Evolutionary conservation across 2,113 vertebrate genomes (phyloP).

Genomic region (Scomber scombrus): DNA sequence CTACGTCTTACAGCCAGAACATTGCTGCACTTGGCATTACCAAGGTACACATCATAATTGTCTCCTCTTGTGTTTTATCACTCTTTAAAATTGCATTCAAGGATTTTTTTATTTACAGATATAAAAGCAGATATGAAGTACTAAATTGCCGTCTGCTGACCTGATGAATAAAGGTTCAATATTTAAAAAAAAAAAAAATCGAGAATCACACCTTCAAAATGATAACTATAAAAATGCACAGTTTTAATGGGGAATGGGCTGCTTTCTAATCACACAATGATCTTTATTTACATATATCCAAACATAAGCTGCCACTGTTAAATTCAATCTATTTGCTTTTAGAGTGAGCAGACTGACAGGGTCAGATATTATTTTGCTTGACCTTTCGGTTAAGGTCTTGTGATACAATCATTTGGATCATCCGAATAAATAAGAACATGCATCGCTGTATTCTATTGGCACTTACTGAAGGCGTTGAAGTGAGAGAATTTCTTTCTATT

Average conservation of each 20-base stretch:
- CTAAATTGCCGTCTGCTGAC: too few species aligned
- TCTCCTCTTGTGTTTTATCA: neutral
- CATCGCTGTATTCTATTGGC: too few species aligned
- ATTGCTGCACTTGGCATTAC: slow-evolving; percentile 88
- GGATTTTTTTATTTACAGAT: neutral
- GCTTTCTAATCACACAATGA: too few species aligned
- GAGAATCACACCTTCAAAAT: neutral
- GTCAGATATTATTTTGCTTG: neutral
- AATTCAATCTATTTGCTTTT: neutral
- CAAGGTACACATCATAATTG: slow-evolving; percentile 72
- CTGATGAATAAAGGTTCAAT: too few species aligned
- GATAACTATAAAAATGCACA: too few species aligned
- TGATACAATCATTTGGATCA: neutral
- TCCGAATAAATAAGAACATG: too few species aligned
- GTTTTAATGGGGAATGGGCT: neutral
- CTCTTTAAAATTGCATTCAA: neutral
- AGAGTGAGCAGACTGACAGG: neutral
- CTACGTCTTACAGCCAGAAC: slow-evolving; percentile 89
- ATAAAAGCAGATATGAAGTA: too few species aligned
- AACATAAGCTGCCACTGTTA: too few species aligned
- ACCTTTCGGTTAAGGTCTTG: slow-evolving; percentile 17
- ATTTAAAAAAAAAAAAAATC: too few species aligned
- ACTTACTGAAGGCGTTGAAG: too few species aligned
- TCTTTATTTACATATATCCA: too few species aligned
- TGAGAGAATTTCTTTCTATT: too few species aligned